These are phyloP conservation scores for Cherax quadricarinatus DNA, from an alignment of 1,140 invertebrate genomes.

Conservation along the genomic window DNA sequence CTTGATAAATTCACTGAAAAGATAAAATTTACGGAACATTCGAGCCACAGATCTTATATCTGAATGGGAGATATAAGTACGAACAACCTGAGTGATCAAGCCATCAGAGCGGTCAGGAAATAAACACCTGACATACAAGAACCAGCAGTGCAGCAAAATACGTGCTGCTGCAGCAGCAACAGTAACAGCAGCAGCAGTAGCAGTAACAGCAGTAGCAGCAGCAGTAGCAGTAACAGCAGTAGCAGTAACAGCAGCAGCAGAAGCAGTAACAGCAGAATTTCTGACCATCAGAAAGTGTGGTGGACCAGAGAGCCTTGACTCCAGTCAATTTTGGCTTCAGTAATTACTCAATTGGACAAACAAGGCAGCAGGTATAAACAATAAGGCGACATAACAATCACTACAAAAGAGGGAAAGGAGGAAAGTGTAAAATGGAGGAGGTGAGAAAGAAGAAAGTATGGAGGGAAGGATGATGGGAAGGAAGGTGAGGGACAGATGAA, in stretches of 20 bases:
- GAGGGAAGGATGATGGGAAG: background rate
- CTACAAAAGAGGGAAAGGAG: background rate
- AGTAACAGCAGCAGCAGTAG: background rate
- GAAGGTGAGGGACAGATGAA: background rate
- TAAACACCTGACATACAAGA: too few relatives aligned
- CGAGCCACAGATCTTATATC: too few relatives aligned
- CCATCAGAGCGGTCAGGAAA: too few relatives aligned
- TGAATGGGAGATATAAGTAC: too few relatives aligned
- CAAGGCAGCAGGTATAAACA: constrained; percentile 23
- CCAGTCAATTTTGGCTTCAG: background rate
- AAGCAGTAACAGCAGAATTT: background rate
- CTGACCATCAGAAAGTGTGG: background rate
- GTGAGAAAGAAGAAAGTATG: background rate
- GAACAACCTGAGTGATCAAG: too few relatives aligned
- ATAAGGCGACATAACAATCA: background rate
- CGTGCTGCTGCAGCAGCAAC: background rate
- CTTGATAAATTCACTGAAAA: too few relatives aligned
- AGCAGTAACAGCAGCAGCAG: background rate
- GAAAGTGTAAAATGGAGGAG: background rate
- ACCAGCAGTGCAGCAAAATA: too few relatives aligned
- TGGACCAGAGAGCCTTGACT: background rate
- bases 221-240: background rate
- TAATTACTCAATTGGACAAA: background rate
- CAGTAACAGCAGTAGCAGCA: background rate
- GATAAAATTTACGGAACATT: too few relatives aligned